phyloP scores from a whole-genome alignment of 1,140 invertebrate genomes.

The Brachionus calyciflorus region DNA sequence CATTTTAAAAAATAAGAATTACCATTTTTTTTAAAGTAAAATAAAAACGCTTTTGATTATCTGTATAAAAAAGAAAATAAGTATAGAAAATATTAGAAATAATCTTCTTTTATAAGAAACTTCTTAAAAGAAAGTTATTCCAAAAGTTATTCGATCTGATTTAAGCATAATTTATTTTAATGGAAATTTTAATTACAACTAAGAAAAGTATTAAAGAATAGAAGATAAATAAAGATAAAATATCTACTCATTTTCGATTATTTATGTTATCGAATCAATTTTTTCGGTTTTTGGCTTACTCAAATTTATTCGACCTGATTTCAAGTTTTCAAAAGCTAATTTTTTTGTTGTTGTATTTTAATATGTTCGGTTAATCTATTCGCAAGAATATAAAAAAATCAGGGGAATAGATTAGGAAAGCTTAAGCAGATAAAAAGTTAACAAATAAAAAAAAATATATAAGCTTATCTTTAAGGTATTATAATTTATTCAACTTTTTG shows the following conservation, averaged over 20 bases:
- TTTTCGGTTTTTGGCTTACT: background rate
- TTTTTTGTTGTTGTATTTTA: no score
- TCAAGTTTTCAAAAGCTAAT: no score
- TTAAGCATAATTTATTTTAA: slow-evolving; percentile 33
- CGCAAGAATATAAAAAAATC: no score
- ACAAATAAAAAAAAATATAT: background rate
- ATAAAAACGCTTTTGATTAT: slow-evolving; percentile 40
- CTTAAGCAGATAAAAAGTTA: no score
- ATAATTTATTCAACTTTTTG: slow-evolving; percentile 15
- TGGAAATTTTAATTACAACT: background rate
- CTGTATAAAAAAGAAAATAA: slow-evolving; percentile 5
- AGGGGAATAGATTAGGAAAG: no score
- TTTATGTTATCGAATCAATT: slow-evolving; percentile 24
- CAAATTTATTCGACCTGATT: slow-evolving; percentile 22
- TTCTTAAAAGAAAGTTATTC: slow-evolving; percentile 50
- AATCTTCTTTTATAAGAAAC: slow-evolving; percentile 12
- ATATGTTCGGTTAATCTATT: slow-evolving; percentile 7
- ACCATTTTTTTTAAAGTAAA: slow-evolving; percentile 11
- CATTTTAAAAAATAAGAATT: background rate
- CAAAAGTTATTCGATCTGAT: background rate
- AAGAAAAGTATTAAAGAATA: background rate
- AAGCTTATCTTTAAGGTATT: background rate
- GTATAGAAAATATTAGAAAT: slow-evolving; percentile 19
- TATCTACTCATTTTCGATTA: slow-evolving; percentile 23
- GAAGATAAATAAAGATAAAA: background rate